These are phyloP conservation scores for Ischnura elegans DNA, from an alignment of 2,888 invertebrate species.

Conservation along the genomic window DNA sequence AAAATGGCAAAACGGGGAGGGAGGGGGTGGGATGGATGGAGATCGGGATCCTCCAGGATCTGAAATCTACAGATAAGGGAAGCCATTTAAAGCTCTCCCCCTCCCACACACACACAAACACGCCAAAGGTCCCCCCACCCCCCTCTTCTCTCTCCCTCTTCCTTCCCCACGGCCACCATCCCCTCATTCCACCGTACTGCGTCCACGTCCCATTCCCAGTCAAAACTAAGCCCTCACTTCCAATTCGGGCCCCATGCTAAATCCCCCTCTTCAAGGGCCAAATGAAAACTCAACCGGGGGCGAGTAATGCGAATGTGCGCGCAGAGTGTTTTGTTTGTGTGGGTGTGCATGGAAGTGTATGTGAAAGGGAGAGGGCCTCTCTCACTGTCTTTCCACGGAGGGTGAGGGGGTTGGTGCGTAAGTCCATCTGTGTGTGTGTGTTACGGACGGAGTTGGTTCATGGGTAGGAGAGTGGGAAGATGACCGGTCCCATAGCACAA, in stretches of 20 bases:
- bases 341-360: conserved; percentile 39
- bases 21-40: conserved; percentile 33
- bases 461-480: not conserved
- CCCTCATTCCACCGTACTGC: not conserved
- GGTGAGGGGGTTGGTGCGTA: not conserved
- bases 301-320: conserved; percentile 43
- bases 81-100: conserved; percentile 44
- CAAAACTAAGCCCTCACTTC: conserved; percentile 25
- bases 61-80: conserved; percentile 67
- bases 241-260: conserved; percentile 33
- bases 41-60: conserved; percentile 64
- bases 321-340: conserved; percentile 34
- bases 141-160: not conserved
- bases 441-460: no score
- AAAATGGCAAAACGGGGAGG: not conserved
- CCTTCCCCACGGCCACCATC: not conserved
- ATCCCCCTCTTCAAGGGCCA: conserved; percentile 42
- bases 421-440: not conserved
- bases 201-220: not conserved
- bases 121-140: not conserved
- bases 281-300: conserved; percentile 58
- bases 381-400: not conserved
- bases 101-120: not conserved
- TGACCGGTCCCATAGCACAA: not conserved
- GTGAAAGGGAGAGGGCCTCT: not conserved